phyloP scores from a whole-genome alignment of 2,113 vertebrate genomes.

The Andinoacara biseriatus region DNA sequence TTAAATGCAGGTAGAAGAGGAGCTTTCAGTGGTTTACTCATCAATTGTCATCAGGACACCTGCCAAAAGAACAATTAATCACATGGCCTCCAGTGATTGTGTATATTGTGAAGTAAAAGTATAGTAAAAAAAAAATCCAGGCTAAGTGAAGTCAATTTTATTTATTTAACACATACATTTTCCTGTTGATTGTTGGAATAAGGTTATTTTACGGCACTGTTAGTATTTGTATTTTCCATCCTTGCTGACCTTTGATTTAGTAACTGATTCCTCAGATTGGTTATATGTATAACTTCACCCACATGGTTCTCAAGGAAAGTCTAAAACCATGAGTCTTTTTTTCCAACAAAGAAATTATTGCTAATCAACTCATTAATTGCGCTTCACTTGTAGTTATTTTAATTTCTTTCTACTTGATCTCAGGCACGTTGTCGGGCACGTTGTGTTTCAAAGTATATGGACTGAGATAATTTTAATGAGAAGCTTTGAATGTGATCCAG shows the following conservation, averaged over 20 bases:
- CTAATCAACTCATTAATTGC: background rate
- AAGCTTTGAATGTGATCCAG: fast-evolving
- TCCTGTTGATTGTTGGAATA: background rate
- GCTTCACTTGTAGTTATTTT: background rate
- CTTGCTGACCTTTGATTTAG: background rate
- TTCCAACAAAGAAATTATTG: background rate
- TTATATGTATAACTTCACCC: background rate
- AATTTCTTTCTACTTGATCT: background rate
- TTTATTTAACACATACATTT: background rate
- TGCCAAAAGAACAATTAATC: background rate
- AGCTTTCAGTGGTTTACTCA: slow-evolving; percentile 49
- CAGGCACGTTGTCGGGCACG: fast-evolving
- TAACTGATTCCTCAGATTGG: background rate
- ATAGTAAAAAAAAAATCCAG: background rate
- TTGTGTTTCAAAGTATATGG: background rate
- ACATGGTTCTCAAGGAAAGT: background rate
- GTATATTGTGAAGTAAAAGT: slow-evolving; percentile 64
- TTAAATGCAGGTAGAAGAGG: slow-evolving; percentile 25
- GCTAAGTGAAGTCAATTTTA: background rate
- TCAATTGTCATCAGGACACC: slow-evolving; percentile 26
- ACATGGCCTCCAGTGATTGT: slow-evolving; percentile 14
- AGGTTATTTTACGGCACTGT: background rate
- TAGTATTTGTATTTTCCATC: background rate
- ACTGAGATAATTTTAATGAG: fast-evolving
- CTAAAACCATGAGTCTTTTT: background rate